phyloP scores from a whole-genome alignment of 2,113 vertebrate species.

The Toxostoma redivivum region DNA sequence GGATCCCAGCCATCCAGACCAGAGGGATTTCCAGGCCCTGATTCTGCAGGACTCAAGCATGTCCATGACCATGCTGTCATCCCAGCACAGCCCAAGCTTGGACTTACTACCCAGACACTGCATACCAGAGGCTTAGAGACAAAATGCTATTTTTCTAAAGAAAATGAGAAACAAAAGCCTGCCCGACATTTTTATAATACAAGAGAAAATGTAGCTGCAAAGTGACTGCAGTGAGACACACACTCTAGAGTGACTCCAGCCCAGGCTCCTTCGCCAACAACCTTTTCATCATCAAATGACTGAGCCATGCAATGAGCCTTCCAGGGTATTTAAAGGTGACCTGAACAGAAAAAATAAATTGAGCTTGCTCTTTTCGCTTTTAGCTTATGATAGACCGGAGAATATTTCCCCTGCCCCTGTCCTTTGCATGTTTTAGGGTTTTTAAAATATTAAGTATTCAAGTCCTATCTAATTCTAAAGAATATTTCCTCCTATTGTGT shows the following conservation, averaged over 20 bases:
- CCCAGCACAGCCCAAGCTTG: neutral
- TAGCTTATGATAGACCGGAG: neutral
- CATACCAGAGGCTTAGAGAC: neutral
- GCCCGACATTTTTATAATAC: neutral
- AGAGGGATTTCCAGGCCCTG: neutral
- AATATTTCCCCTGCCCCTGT: neutral
- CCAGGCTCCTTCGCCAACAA: neutral
- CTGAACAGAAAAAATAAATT: neutral
- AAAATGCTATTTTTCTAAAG: constrained; percentile 9
- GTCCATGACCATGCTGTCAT: neutral
- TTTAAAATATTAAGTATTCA: constrained; percentile 16
- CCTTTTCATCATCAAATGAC: constrained; percentile 23
- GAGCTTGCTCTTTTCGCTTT: neutral
- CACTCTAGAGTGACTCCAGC: neutral
- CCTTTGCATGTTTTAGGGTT: rapidly evolving
- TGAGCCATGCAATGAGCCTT: neutral
- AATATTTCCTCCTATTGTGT: constrained; percentile 30
- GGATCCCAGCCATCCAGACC: neutral
- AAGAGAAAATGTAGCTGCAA: neutral
- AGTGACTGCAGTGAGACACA: neutral
- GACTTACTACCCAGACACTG: neutral
- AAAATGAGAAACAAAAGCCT: constrained; percentile 21
- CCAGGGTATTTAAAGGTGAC: constrained; percentile 34
- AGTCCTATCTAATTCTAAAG: neutral
- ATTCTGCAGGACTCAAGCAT: neutral